Conservation (phyloP, 2,888 invertebrate genomes). For the Chrysolina americana region DNA sequence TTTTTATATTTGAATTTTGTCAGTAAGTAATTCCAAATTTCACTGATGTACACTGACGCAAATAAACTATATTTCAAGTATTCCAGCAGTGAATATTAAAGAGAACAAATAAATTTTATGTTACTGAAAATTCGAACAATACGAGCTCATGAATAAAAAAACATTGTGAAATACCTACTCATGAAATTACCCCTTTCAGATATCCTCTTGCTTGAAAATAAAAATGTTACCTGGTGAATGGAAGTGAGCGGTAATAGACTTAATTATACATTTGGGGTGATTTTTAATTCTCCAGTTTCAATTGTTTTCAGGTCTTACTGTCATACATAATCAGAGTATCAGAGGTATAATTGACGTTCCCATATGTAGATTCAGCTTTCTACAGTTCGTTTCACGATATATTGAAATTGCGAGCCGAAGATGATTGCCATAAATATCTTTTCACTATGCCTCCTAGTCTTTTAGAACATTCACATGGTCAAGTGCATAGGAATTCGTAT, state of each 20-base stretch:
- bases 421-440: conserved; percentile 13
- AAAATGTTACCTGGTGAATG: not conserved
- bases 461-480: conserved; percentile 39
- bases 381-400: not conserved
- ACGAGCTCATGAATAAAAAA: too few relatives aligned
- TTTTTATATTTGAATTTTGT: too few relatives aligned
- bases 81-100: too few relatives aligned
- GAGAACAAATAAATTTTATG: too few relatives aligned
- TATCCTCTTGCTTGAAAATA: not conserved
- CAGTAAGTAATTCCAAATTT: too few relatives aligned
- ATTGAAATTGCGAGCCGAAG: not conserved
- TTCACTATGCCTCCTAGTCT: not conserved
- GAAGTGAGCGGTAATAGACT: not conserved
- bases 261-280: not conserved
- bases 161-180: too few relatives aligned
- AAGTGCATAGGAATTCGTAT: conserved; percentile 51
- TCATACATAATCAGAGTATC: not conserved
- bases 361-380: conserved; percentile 10
- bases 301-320: not conserved
- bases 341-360: not conserved
- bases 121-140: too few relatives aligned
- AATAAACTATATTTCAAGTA: too few relatives aligned
- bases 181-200: too few relatives aligned
- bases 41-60: too few relatives aligned
- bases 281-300: not conserved